Base-by-base conservation (phyloP, 2,797 vertebrate species). In the Sebastes glaucus region DNA sequence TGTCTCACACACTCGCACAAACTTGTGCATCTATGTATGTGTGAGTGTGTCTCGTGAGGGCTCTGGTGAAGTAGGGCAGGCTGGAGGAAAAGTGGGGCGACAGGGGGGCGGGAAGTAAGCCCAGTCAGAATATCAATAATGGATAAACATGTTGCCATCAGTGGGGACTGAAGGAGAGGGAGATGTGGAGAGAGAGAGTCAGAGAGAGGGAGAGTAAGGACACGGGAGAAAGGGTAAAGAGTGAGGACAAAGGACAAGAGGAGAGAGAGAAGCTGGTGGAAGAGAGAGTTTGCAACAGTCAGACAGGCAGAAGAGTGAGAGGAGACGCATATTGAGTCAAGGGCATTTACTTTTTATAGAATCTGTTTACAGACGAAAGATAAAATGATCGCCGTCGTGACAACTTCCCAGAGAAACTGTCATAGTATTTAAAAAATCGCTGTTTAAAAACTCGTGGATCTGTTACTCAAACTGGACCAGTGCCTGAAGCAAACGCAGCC, bases 121-220 rank as follows among this genome's bases (percentile, higher is more conserved):
- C 87, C 87, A 92, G 91, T 94, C 88, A 90, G 88, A 91, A 91
- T 93, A 94, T 95, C 93, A 94, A 94, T 94, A 94, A 94, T 94
- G 86, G 90, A 94, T 94, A 93, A 93, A 93, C 92, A 92, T 81
- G 92, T 90, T 89, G 88, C 86, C 87, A 90, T 93, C 90, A 91
- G 86, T 77, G 85, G 85, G 80, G 82, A 88, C 68, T 80, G 85
- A 83, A 83, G 78, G 76, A 86, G 81, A 87, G 27, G 79, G 83
- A 84, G 81, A 77, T 49, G 74, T 79, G 46, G 78, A 76, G 74
- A 61, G 66, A 78, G 25, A 65, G 30, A 32, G 2, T 33, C 32
- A 11, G 73, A 60, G 63, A 38, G 60, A 16, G 63, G 23, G 61
- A 53, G 66, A 18, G 79, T 23, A 7, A 84, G 59, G 77, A 73